Evolutionary conservation across 2,797 vertebrate genomes (phyloP).

Genomic region (Vespertilio murinus): DNA sequence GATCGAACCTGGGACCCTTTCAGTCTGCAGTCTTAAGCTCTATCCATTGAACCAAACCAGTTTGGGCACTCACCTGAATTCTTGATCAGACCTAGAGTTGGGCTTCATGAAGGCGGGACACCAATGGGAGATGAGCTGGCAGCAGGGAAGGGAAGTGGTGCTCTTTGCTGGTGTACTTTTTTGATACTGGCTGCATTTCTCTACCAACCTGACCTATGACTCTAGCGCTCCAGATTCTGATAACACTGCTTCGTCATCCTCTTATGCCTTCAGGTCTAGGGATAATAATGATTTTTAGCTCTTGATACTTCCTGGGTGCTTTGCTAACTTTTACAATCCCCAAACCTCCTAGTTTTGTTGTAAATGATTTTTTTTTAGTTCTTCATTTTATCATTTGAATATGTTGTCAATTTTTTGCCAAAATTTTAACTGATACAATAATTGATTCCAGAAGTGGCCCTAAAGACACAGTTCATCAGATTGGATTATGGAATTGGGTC

Average conservation of each 20-base stretch:
- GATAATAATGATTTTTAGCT: background rate
- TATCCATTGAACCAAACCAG: too few species aligned
- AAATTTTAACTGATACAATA: background rate
- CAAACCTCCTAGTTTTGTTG: background rate
- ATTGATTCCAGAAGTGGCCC: background rate
- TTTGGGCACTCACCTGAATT: too few species aligned
- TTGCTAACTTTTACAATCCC: background rate
- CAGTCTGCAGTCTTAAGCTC: too few species aligned
- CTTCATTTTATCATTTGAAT: background rate
- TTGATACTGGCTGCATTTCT: background rate
- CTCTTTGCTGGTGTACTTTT: background rate
- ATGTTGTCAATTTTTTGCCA: background rate
- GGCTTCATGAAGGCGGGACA: background rate
- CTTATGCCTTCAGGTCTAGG: background rate
- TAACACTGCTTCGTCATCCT: background rate
- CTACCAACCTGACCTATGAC: background rate
- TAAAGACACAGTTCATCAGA: background rate
- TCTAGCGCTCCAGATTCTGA: background rate
- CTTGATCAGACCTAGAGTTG: background rate
- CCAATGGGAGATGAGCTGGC: background rate
- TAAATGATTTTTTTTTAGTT: background rate
- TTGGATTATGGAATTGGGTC: background rate
- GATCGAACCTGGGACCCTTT: too few species aligned
- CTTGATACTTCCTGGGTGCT: background rate
- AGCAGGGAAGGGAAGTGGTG: background rate